A percentile compares a stretch with the other conserved stretches of the same genome.
Conservation (phyloP, 2,888 invertebrate species). For the Pammene aurita region DNA sequence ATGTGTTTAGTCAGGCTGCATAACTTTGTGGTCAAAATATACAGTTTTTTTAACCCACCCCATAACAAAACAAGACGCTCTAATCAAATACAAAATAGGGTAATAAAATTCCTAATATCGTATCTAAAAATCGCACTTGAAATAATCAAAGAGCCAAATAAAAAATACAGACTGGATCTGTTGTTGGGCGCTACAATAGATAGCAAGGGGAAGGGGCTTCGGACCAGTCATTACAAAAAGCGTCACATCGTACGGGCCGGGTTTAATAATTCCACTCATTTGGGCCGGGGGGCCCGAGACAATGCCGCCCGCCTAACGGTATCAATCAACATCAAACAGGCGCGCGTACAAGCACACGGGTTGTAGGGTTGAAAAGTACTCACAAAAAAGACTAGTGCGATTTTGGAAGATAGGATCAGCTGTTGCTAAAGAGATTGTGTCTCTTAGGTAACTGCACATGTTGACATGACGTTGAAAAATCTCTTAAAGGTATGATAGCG, state of each 20-base stretch:
- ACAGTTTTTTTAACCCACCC: background rate
- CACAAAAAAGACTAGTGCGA: constrained; percentile 15
- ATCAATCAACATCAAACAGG: constrained; percentile 83
- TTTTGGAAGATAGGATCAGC: background rate
- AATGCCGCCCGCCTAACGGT: constrained; percentile 80
- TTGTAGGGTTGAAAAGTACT: constrained; percentile 60
- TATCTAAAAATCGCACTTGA: constrained; percentile 46
- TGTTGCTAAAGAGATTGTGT: background rate
- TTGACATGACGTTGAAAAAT: no score
- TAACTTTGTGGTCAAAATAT: no score
- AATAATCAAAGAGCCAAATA: constrained; percentile 57
- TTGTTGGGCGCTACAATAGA: constrained; percentile 60
- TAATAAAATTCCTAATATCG: constrained; percentile 19
- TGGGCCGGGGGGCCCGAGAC: constrained; percentile 75
- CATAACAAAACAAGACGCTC: constrained; percentile 15
- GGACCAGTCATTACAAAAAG: constrained; percentile 80
- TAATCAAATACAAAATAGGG: constrained; percentile 12
- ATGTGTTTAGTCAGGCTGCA: no score
- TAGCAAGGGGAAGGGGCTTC: constrained; percentile 55
- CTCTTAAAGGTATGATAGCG: no score
- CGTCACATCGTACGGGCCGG: constrained; percentile 75
- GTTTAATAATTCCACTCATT: constrained; percentile 82
- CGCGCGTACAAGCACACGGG: constrained; percentile 57
- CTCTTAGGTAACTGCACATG: no score
- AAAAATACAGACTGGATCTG: constrained; percentile 57